phyloP scores from a whole-genome alignment of 1,140 invertebrate species.

The Capitella teleta region DNA sequence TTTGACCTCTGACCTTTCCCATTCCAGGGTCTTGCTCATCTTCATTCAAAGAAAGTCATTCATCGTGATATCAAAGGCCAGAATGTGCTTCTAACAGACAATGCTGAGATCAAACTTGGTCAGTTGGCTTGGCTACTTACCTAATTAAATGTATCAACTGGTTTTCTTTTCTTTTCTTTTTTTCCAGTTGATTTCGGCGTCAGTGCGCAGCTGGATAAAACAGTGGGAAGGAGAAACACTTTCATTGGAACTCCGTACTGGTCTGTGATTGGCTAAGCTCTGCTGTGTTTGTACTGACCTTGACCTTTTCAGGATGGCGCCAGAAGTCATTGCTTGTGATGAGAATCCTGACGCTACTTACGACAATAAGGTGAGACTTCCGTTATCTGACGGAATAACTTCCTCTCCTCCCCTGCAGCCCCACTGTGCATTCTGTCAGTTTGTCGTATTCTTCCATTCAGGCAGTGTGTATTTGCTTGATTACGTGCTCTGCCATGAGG shows the following conservation, averaged over 20 bases:
- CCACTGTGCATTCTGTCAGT: too few relatives aligned
- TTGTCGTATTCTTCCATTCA: too few relatives aligned
- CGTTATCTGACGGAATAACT: neutral
- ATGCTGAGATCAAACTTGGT: slow-evolving; percentile 93
- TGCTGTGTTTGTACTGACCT: neutral
- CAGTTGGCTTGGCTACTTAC: neutral
- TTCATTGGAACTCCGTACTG: slow-evolving; percentile 99
- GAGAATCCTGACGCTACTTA: slow-evolving; percentile 99
- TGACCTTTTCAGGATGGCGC: slow-evolving; percentile 49
- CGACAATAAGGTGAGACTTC: slow-evolving; percentile 64
- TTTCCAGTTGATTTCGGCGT: slow-evolving; percentile 95
- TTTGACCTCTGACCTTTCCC: too few relatives aligned
- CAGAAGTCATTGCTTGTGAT: slow-evolving; percentile 97
- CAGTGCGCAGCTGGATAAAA: slow-evolving; percentile 95
- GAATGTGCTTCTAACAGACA: slow-evolving; percentile 97
- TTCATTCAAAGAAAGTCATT: slow-evolving; percentile 98
- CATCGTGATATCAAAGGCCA: slow-evolving; percentile 99
- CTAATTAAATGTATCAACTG: neutral
- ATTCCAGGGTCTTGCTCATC: slow-evolving; percentile 28
- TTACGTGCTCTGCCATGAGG: too few relatives aligned
- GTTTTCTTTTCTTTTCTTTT: slow-evolving; percentile 20
- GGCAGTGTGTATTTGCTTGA: too few relatives aligned
- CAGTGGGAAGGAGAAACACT: slow-evolving; percentile 95
- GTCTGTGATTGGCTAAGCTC: slow-evolving; percentile 43
- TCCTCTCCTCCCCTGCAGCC: too few relatives aligned